Conservation (phyloP, 1,140 invertebrate genomes). For the Probaryconus sp. region DNA sequence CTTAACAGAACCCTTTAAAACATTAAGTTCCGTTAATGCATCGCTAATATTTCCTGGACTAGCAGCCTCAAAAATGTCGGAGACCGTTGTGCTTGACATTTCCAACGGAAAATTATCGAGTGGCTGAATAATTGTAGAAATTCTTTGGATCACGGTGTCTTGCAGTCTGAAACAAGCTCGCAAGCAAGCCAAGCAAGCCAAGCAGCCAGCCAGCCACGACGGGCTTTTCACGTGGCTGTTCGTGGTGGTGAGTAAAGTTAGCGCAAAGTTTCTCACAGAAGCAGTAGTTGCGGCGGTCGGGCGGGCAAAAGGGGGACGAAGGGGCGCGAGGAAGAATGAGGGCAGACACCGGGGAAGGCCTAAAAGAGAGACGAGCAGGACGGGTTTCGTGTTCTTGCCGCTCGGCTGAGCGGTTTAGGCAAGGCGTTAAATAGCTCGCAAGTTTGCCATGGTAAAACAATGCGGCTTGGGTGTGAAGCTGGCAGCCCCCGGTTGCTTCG, state of each 20-base stretch:
- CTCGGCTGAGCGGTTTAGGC: constrained; percentile 64
- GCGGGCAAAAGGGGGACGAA: no score
- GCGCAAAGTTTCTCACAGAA: constrained; percentile 65
- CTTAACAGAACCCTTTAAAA: not conserved
- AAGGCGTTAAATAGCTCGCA: constrained; percentile 76
- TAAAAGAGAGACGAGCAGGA: constrained; percentile 52
- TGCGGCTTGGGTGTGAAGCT: constrained; percentile 71
- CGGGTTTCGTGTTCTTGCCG: constrained; percentile 68
- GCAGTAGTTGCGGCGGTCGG: constrained; percentile 46
- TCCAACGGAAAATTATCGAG: not conserved
- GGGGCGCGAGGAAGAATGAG: no score
- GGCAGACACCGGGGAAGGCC: constrained; percentile 19
- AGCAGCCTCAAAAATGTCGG: not conserved
- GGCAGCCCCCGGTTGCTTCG: constrained; percentile 58
- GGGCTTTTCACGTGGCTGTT: constrained; percentile 64
- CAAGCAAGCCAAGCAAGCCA: constrained; percentile 21
- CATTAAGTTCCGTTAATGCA: constrained; percentile 8
- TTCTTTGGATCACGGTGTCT: not conserved
- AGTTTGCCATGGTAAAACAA: constrained; percentile 74
- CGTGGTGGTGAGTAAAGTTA: constrained; percentile 67
- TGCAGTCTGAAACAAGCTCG: constrained; percentile 1
- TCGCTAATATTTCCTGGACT: not conserved
- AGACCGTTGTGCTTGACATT: no score
- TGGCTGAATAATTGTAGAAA: constrained; percentile 4
- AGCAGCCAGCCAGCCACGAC: constrained; percentile 7